Percentiles rank a stretch among this genome's conserved stretches.
Conservation (phyloP, 2,113 vertebrate genomes). For the Clarias batrachus region DNA sequence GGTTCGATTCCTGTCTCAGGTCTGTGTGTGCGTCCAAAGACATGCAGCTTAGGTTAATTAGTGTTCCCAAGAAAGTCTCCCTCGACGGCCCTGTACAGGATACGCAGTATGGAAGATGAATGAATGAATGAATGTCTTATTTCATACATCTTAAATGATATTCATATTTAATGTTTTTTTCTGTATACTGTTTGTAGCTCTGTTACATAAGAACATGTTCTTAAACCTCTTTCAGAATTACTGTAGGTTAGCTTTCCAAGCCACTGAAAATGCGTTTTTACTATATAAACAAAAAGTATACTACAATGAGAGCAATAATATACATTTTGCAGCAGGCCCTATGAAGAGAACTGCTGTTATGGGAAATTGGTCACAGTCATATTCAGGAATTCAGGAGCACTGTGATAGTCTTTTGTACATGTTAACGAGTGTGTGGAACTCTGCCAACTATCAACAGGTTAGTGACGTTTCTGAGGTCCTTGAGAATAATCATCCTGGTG, state of each 20-base stretch:
- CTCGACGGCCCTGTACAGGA: too few relatives aligned
- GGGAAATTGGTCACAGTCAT: not conserved
- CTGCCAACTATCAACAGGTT: conserved; percentile 67
- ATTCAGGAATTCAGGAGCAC: not conserved
- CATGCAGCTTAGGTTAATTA: too few relatives aligned
- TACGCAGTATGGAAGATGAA: too few relatives aligned
- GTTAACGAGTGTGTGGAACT: not conserved
- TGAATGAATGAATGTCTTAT: not conserved
- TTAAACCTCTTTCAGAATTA: not conserved
- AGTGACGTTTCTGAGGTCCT: conserved; percentile 73
- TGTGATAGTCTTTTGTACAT: not conserved
- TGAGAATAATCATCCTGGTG: conserved; percentile 85
- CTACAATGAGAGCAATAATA: not conserved
- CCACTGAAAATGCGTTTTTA: not conserved
- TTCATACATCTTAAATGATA: not conserved
- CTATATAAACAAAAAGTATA: not conserved
- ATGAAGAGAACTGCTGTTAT: not conserved
- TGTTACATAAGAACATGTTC: not conserved
- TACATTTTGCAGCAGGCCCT: not conserved
- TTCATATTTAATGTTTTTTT: not conserved
- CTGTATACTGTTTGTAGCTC: not conserved
- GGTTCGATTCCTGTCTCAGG: too few relatives aligned
- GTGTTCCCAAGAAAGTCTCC: too few relatives aligned
- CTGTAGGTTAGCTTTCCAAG: not conserved
- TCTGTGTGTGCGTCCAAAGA: too few relatives aligned